Evolutionary conservation across 30 jellyfish, hydroid and myxozoan genomes (phyloP), one percentile per base, ranked within the genome.

Genomic region (Rhopilema esculentum): DNA sequence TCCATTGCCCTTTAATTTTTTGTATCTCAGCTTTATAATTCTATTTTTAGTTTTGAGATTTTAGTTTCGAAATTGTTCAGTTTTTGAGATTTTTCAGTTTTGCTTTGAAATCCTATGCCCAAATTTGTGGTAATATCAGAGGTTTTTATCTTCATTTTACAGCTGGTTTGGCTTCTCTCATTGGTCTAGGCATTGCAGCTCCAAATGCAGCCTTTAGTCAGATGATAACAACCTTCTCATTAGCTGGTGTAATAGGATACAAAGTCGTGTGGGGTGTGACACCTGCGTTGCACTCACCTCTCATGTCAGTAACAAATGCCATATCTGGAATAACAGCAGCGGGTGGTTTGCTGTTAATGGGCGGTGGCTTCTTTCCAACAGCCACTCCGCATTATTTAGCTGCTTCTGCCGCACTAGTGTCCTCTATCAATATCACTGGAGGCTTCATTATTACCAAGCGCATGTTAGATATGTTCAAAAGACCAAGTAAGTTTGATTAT

Each of bases 221-320:
- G 51, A 89, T 93, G 97, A 85, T 93, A 69, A 93, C 98, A 71
- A 93, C 98, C 0, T 93, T 93, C 86, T 93, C 98, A 8, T 78
- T 93, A 9, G 98, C 98, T 84, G 98, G 98, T 66, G 98, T 93
- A 16, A 93, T 93, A 77, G 98, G 98, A 23, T 93, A 93, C 88
- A 93, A 93, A 72, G 98, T 93, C 30, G 98, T 93, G 7, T 93
- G 98, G 98, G 98, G 98, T 57, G 98, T 93, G 22, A 82, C 97
- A 1, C 98, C 98, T 31, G 95, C 98, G 28, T 92, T 93, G 49
- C 98, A 93, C 69, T 93, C 98, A 9, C 98, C 98, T 12, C 82
- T 93, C 72, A 93, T 93, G 98, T 93, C 98, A 0, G 98, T 93
- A 27, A 93, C 98, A 0, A 93, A 93, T 74, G 98, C 98, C 27